Conservation (phyloP, 2,888 invertebrate genomes). For the Napeogenes inachia region DNA sequence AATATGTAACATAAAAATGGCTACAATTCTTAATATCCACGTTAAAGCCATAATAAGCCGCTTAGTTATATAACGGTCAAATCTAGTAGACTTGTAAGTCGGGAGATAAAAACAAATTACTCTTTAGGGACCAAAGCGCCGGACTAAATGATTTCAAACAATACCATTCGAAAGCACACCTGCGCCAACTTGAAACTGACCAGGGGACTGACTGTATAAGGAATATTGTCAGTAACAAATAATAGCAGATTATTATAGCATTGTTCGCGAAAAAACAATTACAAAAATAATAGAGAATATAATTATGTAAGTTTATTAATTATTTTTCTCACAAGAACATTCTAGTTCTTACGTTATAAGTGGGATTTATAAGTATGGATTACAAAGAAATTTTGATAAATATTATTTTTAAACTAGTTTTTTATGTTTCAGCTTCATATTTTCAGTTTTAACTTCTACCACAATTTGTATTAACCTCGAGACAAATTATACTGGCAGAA, state of each 20-base stretch:
- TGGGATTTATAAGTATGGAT: no score
- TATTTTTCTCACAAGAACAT: no score
- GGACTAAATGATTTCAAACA: conserved; percentile 51
- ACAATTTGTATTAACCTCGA: conserved; percentile 2
- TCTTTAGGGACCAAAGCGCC: conserved; percentile 45
- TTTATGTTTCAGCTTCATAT: background rate
- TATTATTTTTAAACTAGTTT: no score
- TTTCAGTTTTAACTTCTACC: background rate
- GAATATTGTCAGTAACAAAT: background rate
- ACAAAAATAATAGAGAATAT: no score
- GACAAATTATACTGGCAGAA: conserved; percentile 28
- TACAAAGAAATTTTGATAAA: no score
- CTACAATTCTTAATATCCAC: background rate
- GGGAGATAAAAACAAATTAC: conserved; percentile 37
- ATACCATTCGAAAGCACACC: conserved; percentile 55
- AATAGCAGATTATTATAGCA: background rate
- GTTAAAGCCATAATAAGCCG: background rate
- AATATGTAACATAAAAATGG: no score
- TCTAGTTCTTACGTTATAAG: no score
- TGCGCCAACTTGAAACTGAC: conserved; percentile 36
- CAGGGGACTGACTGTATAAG: background rate
- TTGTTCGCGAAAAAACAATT: no score
- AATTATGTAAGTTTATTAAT: no score
- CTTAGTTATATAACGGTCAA: conserved; percentile 1
- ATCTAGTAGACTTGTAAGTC: conserved; percentile 5